A percentile compares a stretch with the other conserved stretches of the same genome.
These are phyloP conservation scores for Sarcophaga bullata DNA, from an alignment of 1,140 invertebrate genomes.

Conservation along the genomic window DNA sequence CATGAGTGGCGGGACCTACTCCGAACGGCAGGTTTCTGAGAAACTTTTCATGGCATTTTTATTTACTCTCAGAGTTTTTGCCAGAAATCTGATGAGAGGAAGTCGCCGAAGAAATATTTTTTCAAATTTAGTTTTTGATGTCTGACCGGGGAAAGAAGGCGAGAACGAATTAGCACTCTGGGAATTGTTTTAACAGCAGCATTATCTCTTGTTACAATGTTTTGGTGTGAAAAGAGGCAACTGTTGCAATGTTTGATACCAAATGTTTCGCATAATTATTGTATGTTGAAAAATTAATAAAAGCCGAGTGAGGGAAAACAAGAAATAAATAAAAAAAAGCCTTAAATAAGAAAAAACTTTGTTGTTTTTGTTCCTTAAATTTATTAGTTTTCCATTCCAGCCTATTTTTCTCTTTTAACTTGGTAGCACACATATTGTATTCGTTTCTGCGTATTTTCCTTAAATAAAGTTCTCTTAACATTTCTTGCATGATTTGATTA, in stretches of 20 bases:
- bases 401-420: not conserved
- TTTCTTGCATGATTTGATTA: constrained; percentile 6
- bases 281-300: too few species aligned
- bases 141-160: not conserved
- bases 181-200: not conserved
- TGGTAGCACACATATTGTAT: not conserved
- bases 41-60: too few species aligned
- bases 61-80: too few species aligned
- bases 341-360: not conserved
- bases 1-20: too few species aligned
- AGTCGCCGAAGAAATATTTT: too few species aligned
- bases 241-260: too few species aligned
- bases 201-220: not conserved
- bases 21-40: too few species aligned
- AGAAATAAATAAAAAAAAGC: not conserved
- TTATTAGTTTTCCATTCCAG: not conserved
- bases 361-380: not conserved
- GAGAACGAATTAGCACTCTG: not conserved
- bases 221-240: not conserved
- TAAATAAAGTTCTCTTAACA: not conserved
- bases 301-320: too few species aligned
- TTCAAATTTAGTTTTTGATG: too few species aligned
- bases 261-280: too few species aligned
- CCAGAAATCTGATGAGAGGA: too few species aligned
- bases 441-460: not conserved